A percentile compares a stretch with the other conserved stretches of the same genome.
phyloP scores from a whole-genome alignment of 2,113 vertebrate species.

The Eidolon helvum region DNA sequence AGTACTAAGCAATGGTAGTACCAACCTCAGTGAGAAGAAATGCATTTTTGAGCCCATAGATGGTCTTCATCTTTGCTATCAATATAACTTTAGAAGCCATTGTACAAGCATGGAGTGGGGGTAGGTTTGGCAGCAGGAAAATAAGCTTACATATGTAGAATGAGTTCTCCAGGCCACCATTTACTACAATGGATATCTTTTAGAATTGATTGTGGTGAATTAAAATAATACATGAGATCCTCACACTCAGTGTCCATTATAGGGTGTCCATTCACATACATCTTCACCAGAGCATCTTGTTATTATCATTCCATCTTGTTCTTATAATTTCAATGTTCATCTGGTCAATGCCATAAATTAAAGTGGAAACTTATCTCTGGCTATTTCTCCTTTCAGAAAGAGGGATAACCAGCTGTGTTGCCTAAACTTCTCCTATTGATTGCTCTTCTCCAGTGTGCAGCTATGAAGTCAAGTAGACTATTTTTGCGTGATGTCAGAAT shows the following conservation, averaged over 20 bases:
- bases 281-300: background rate
- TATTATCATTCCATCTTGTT: background rate
- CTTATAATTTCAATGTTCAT: background rate
- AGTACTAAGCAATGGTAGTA: background rate
- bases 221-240: background rate
- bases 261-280: background rate
- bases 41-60: background rate
- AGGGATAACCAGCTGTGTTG: background rate
- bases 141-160: background rate
- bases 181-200: background rate
- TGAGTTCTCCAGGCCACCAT: background rate
- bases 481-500: background rate
- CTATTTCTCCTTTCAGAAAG: background rate
- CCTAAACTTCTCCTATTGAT: background rate
- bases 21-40: background rate
- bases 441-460: background rate
- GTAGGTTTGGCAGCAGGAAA: rapidly evolving
- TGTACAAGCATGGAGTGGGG: background rate
- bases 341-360: background rate
- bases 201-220: background rate
- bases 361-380: background rate
- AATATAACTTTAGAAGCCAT: background rate
- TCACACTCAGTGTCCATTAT: background rate
- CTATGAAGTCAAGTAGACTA: background rate
- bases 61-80: background rate